A percentile compares a stretch with the other conserved stretches of the same genome.
phyloP scores from a whole-genome alignment of 2,113 vertebrate species.

The Barnardius zonarius region DNA sequence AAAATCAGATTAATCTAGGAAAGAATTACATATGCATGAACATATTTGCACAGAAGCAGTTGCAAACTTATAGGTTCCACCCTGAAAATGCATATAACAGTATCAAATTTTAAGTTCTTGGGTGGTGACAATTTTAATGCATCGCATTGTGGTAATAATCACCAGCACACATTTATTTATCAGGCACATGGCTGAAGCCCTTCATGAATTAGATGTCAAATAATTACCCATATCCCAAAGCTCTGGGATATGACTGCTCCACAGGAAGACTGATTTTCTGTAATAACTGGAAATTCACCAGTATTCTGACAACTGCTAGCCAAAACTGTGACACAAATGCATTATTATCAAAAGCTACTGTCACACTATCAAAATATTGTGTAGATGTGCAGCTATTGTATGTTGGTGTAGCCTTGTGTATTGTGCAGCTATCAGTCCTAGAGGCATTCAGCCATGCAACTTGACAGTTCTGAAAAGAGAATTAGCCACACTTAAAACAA shows the following conservation, averaged over 20 bases:
- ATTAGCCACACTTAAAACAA: neutral
- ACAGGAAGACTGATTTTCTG: neutral
- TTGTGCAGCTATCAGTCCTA: neutral
- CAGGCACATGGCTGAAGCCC: neutral
- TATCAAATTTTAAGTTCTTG: neutral
- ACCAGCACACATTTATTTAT: neutral
- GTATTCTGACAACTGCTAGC: neutral
- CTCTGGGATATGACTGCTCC: neutral
- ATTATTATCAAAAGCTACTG: neutral
- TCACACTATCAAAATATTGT: neutral
- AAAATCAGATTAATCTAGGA: neutral
- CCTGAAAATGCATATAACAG: neutral
- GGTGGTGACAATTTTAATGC: neutral
- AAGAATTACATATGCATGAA: neutral
- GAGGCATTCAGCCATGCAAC: neutral
- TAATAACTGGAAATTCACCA: neutral
- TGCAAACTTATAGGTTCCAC: neutral
- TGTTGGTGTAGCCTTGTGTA: accelerated
- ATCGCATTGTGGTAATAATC: neutral
- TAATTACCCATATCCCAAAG: neutral
- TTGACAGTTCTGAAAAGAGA: neutral
- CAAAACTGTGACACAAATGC: neutral
- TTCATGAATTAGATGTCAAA: neutral
- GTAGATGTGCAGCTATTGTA: neutral
- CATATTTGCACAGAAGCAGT: neutral